Evolutionary conservation across 2,888 invertebrate genomes (phyloP), one percentile per base, ranked within the genome.

Genomic region (Drosophila anomalata): DNA sequence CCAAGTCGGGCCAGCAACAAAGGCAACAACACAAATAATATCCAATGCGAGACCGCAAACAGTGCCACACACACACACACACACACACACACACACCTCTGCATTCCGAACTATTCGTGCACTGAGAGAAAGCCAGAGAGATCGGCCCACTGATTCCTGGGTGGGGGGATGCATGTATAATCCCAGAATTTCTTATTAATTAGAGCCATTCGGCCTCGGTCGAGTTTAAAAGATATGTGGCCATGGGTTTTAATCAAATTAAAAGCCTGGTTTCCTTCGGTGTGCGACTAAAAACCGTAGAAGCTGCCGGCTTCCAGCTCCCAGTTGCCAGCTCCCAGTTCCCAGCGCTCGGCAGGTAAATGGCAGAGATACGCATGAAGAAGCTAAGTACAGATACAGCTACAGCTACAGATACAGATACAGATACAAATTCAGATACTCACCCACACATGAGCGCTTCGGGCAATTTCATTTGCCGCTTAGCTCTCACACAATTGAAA

Each of bases 381-480:
- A 20, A 65, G 52, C 63, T 65, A 39, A 47, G 65, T 39, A 65
- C 56, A 29, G 29, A 66, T 50, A 41, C 50, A 36, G 61, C 8
- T 52, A 31, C 22, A 17, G 17, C 17, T 17, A 17, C 22, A 48
- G 44, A 2, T 12, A 61, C 39, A 29, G 29, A 9, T 59, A 12
- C 53, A 31, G 22, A 50, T 48, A 58, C 24, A 48, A 26, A n/a
- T 20, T 51, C 56, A 36, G 12, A 51, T 29, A 29, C 51, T 36
- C 59, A 22, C 77, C 8, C 58, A 57, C 41, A 58, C 54, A 58
- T 53, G 56, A 29, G 47, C 52, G 70, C 52, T 20, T 29, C 39
- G 53, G 69, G 69, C 70, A 78, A 81, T 81, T 79, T 78, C 68
- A 78, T 84, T 81, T 78, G 58, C 57, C 68, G 69, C 63, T 70